A percentile compares a stretch with the other conserved stretches of the same genome.
phyloP scores from a whole-genome alignment of 2,113 vertebrate species.

The Leptobrachium leishanense region DNA sequence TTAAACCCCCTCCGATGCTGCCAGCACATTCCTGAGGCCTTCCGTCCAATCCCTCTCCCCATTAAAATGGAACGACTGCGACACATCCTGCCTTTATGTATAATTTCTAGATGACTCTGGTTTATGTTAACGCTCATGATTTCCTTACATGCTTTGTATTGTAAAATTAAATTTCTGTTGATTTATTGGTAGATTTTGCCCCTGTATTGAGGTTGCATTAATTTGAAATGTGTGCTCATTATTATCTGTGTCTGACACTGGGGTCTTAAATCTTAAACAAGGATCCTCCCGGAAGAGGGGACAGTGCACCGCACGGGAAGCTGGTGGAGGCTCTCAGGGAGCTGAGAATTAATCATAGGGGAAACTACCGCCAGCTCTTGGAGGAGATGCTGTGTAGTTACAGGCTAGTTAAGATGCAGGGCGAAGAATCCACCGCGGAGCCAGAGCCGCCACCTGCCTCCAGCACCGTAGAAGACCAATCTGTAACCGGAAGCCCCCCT shows the following conservation, averaged over 20 bases:
- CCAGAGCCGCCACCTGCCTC: conserved; percentile 62
- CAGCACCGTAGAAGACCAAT: conserved; percentile 50
- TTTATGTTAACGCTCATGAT: too few species aligned
- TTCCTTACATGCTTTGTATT: too few species aligned
- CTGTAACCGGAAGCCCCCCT: conserved; percentile 58
- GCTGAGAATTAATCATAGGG: conserved; percentile 96
- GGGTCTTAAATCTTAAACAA: conserved; percentile 87
- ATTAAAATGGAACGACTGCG: too few species aligned
- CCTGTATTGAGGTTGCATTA: too few species aligned
- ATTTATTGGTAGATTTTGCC: too few species aligned
- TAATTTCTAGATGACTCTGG: too few species aligned
- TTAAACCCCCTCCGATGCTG: too few species aligned
- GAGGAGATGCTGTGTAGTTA: conserved; percentile 90
- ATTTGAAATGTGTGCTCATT: conserved; percentile 39
- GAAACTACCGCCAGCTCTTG: conserved; percentile 93
- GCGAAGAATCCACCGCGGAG: conserved; percentile 63
- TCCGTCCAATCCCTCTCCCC: too few species aligned
- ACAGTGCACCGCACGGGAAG: conserved; percentile 81
- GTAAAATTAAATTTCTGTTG: too few species aligned
- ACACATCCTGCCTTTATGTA: too few species aligned
- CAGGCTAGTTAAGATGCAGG: conserved; percentile 77
- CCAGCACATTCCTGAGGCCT: too few species aligned
- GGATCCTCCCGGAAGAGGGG: conserved; percentile 74
- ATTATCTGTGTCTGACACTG: conserved; percentile 76
- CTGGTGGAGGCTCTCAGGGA: conserved; percentile 95